A percentile compares a stretch with the other conserved stretches of the same genome.
These are phyloP conservation scores for Bubo scandiacus DNA, from an alignment of 2,113 vertebrate genomes.

Conservation along the genomic window DNA sequence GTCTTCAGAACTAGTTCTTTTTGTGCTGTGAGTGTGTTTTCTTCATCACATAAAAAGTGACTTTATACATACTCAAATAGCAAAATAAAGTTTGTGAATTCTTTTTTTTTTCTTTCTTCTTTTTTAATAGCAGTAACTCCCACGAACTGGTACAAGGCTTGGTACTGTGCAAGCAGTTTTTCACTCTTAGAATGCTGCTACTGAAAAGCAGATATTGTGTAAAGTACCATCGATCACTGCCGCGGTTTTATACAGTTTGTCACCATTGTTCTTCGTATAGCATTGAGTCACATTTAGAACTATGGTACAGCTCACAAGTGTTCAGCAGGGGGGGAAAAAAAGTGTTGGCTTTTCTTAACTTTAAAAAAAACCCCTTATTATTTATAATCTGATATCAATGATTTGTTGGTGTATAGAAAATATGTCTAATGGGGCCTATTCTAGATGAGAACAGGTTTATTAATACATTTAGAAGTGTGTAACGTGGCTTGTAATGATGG, in stretches of 20 bases:
- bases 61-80: conserved; percentile 7
- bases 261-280: conserved; percentile 86
- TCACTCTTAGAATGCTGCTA: conserved; percentile 36
- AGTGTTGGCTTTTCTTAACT: neutral
- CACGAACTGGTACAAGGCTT: conserved; percentile 84
- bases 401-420: neutral
- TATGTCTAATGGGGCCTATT: neutral
- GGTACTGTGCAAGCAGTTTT: conserved; percentile 55
- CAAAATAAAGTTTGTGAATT: conserved; percentile 47
- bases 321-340: neutral
- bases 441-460: neutral
- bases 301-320: conserved; percentile 61
- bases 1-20: neutral
- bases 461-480: neutral
- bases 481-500: neutral
- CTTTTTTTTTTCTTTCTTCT: neutral
- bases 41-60: neutral
- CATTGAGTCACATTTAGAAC: conserved; percentile 66
- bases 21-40: neutral
- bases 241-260: conserved; percentile 80
- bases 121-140: conserved; percentile 73
- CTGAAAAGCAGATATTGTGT: conserved; percentile 91
- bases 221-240: conserved; percentile 77
- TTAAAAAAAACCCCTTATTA: neutral
- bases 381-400: neutral